Conservation (phyloP, 2,888 invertebrate genomes). For the Hypomecis punctinalis region DNA sequence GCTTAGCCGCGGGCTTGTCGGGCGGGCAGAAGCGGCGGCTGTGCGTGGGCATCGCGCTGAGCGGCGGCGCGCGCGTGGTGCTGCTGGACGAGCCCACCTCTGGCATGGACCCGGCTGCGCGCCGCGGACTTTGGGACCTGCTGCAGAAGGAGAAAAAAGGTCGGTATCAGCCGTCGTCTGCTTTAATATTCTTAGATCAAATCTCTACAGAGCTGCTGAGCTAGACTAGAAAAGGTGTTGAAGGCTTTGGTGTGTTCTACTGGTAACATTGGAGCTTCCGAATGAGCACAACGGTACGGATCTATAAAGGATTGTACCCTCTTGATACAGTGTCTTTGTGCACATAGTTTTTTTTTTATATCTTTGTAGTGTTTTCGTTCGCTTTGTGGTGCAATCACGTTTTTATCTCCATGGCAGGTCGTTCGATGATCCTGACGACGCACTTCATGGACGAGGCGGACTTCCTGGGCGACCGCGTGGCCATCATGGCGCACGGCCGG, state of each 20-base stretch:
- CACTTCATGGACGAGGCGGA: constrained; percentile 98
- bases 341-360: no score
- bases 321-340: no score
- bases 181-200: no score
- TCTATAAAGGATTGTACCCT: no score
- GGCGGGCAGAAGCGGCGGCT: constrained; percentile 92
- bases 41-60: constrained; percentile 90
- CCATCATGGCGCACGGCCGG: constrained; percentile 93
- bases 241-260: no score
- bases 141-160: constrained; percentile 88
- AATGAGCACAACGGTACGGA: no score
- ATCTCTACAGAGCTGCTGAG: no score
- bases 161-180: constrained; percentile 42
- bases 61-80: constrained; percentile 90
- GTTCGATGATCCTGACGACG: constrained; percentile 92
- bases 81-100: constrained; percentile 92
- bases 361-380: no score
- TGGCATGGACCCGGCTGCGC: constrained; percentile 94
- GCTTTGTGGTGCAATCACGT: no score
- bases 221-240: no score
- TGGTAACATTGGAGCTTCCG: no score
- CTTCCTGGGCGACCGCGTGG: constrained; percentile 93
- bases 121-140: constrained; percentile 94
- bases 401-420: constrained; percentile 66
- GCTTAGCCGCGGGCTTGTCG: constrained; percentile 86